These are phyloP conservation scores for Meiosimyza platycephala DNA, from an alignment of 2,888 invertebrate species.

Conservation along the genomic window DNA sequence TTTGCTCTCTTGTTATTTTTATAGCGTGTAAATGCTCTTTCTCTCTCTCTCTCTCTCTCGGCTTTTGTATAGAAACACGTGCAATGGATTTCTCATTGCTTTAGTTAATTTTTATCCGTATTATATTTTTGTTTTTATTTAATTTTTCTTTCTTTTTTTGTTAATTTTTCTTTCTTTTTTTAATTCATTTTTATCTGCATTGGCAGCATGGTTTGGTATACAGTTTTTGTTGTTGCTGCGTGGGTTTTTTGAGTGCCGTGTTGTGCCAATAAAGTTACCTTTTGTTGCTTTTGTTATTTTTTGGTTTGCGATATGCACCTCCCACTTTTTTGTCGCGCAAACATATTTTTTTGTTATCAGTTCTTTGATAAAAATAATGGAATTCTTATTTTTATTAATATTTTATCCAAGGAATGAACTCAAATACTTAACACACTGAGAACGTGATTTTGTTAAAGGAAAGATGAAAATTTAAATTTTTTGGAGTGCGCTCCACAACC, in stretches of 20 bases:
- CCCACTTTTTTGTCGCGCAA: conserved; percentile 34
- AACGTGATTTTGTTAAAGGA: too few species aligned
- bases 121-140: neutral
- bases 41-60: conserved; percentile 13
- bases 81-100: conserved; percentile 30
- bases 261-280: conserved; percentile 47
- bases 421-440: too few species aligned
- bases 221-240: conserved; percentile 61
- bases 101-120: neutral
- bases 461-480: too few species aligned
- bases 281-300: conserved; percentile 33
- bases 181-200: neutral
- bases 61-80: conserved; percentile 39
- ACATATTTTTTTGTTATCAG: too few species aligned
- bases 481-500: too few species aligned
- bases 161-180: conserved; percentile 11
- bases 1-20: conserved; percentile 29
- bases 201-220: conserved; percentile 34
- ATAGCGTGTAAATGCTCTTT: conserved; percentile 32
- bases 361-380: too few species aligned
- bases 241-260: conserved; percentile 64
- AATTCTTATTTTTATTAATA: too few species aligned
- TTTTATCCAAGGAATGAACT: too few species aligned
- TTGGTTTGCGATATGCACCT: conserved; percentile 37
- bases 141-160: conserved; percentile 11